Conservation (phyloP, 2,113 vertebrate species). For the Herpailurus yagouaroundi region DNA sequence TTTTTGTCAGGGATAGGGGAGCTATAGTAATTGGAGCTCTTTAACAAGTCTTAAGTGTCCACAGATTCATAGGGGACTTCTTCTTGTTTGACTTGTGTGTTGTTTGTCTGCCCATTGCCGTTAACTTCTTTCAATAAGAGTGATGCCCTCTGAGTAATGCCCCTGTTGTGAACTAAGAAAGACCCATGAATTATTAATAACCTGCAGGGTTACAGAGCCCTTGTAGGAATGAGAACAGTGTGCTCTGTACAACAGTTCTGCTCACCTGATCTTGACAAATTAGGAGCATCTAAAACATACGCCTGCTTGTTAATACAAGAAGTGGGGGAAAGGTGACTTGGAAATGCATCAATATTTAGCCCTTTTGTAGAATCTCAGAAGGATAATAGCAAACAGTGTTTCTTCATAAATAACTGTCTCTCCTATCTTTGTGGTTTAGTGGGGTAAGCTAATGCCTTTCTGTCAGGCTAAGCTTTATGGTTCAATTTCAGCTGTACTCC, state of each 20-base stretch:
- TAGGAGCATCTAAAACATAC: conserved; percentile 75
- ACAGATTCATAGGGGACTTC: not conserved
- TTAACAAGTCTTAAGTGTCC: not conserved
- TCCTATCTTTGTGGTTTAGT: conserved; percentile 65
- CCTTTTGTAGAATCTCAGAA: conserved; percentile 68
- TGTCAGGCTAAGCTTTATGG: conserved; percentile 76
- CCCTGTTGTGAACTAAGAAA: conserved; percentile 80
- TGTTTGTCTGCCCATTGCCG: conserved; percentile 69
- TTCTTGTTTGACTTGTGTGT: conserved; percentile 59
- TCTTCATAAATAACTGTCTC: conserved; percentile 76
- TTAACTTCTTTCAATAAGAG: conserved; percentile 74
- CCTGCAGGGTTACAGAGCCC: conserved; percentile 69
- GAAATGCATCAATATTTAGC: conserved; percentile 75
- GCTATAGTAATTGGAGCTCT: not conserved
- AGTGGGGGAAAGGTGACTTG: conserved; percentile 70
- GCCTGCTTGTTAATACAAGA: conserved; percentile 75
- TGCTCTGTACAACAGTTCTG: conserved; percentile 68
- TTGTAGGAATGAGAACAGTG: conserved; percentile 72
- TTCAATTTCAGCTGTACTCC: conserved; percentile 67
- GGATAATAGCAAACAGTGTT: conserved; percentile 72
- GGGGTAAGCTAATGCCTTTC: conserved; percentile 65
- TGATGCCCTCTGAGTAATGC: conserved; percentile 77
- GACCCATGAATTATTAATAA: conserved; percentile 85
- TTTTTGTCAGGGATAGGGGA: not conserved
- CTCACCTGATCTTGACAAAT: conserved; percentile 85